Evolutionary conservation across 2,113 vertebrate species (phyloP), one percentile per base, ranked within the genome.

Genomic region (Neotragus moschatus): DNA sequence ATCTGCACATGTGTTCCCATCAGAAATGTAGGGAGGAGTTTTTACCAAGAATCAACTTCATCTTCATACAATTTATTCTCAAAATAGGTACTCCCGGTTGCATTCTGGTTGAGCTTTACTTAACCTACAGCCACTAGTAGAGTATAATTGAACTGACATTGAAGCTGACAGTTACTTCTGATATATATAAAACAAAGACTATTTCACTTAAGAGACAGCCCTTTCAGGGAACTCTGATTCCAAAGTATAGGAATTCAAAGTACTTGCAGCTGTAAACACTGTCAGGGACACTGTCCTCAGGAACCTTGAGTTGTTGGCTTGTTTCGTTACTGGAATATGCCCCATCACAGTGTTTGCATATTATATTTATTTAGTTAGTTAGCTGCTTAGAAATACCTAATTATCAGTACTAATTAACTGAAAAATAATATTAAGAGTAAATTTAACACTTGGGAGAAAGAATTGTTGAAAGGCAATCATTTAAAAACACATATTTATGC

Each of bases 201-300:
- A 49, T 60, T 96, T 93, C 23, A 45, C 56, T 77, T 79, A 47
- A 77, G 70, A 47, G 30, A 0, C 1, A 51, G 1, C 3, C 4
- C 0, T 56, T 87, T 55, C 4, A 14, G 11, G 87, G 3, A 60
- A 75, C n/a, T 45, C 7, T 56, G 70, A 45, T 33, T 6, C 53
- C 16, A 5, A 13, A 10, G 3, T 28, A 6, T 2, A 43, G 39
- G 16, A 6, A 36, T 30, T 60, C 25, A 26, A 75, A 61, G 1
- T 8, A 10, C 33, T 2, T 45, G 11, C 6, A 25, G 7, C 6
- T 0, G 0, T 14, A 3, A 23, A 25, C 6, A 7, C 6, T 36
- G 33, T 4, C 2, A 0, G 2, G 17, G 7, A 23, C 33, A 39
- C 9, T 14, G 2, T 17, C 30, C 16, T 45, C 9, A 15, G 23